Evolutionary conservation across 2,888 invertebrate genomes (phyloP).

Genomic region (Kuschelorhynchus macadamiae): DNA sequence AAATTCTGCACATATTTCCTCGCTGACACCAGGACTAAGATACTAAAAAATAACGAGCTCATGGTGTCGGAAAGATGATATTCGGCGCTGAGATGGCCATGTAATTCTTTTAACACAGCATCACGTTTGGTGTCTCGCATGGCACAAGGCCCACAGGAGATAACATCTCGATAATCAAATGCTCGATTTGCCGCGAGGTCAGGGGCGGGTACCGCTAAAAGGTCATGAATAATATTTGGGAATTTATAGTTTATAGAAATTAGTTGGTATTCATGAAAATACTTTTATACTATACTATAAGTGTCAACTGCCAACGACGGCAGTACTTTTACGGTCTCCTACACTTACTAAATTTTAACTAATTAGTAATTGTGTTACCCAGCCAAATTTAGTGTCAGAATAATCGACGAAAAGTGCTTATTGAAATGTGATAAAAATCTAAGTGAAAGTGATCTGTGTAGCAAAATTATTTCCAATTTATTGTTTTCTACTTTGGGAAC

Average conservation of each 20-base stretch:
- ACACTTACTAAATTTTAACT: no score
- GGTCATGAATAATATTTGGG: slow-evolving; percentile 10
- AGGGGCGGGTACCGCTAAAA: slow-evolving; percentile 11
- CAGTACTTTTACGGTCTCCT: no score
- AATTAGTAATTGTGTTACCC: no score
- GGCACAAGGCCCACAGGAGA: slow-evolving; percentile 36
- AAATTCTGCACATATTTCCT: no score
- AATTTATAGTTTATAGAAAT: background rate
- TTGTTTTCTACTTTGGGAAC: no score
- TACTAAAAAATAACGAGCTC: slow-evolving; percentile 41
- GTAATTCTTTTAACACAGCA: slow-evolving; percentile 41
- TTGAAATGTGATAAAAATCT: no score
- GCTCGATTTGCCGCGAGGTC: slow-evolving; percentile 27
- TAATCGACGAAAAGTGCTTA: no score
- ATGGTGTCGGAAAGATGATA: slow-evolving; percentile 42
- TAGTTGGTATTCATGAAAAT: background rate
- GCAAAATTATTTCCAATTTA: no score
- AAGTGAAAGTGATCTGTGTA: no score
- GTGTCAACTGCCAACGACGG: no score
- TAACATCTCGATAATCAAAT: slow-evolving; percentile 30
- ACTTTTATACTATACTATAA: background rate
- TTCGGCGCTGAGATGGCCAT: slow-evolving; percentile 41
- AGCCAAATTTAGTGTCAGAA: no score
- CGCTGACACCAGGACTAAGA: slow-evolving; percentile 10
- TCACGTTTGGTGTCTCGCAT: slow-evolving; percentile 38